These are phyloP conservation scores for Camponotus fellah DNA, from an alignment of 2,888 invertebrate genomes.

Conservation along the genomic window DNA sequence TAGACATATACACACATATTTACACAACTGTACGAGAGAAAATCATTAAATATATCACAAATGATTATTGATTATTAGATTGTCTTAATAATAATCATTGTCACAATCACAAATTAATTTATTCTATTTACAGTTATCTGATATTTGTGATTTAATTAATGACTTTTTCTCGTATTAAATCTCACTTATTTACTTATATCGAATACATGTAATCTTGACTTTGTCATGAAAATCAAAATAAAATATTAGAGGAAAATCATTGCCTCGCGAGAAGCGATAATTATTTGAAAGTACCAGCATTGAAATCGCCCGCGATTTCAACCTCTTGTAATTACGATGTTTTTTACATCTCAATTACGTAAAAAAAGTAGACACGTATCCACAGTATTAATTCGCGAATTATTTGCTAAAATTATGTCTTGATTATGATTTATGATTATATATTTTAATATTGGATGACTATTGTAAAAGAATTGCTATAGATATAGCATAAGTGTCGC, in stretches of 20 bases:
- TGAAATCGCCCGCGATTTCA: slow-evolving; percentile 65
- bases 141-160: not conserved
- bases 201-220: not conserved
- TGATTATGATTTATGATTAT: no score
- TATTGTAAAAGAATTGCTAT: not conserved
- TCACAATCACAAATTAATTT: no score
- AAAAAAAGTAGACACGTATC: no score
- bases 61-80: no score
- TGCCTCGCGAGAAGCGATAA: not conserved
- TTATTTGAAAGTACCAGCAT: slow-evolving; percentile 45
- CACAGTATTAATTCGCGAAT: no score
- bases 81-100: no score
- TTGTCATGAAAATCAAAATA: slow-evolving; percentile 3
- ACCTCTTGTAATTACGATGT: not conserved
- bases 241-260: not conserved
- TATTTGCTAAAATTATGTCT: no score
- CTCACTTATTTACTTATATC: not conserved
- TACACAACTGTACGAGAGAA: not conserved
- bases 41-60: not conserved
- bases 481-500: not conserved
- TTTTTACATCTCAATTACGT: not conserved
- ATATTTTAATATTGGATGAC: no score
- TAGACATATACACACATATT: not conserved
- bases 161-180: not conserved
- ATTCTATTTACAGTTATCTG: no score